These are phyloP conservation scores for Sebastes kiyomatsui DNA, from an alignment of 2,797 vertebrate species.

Conservation along the genomic window DNA sequence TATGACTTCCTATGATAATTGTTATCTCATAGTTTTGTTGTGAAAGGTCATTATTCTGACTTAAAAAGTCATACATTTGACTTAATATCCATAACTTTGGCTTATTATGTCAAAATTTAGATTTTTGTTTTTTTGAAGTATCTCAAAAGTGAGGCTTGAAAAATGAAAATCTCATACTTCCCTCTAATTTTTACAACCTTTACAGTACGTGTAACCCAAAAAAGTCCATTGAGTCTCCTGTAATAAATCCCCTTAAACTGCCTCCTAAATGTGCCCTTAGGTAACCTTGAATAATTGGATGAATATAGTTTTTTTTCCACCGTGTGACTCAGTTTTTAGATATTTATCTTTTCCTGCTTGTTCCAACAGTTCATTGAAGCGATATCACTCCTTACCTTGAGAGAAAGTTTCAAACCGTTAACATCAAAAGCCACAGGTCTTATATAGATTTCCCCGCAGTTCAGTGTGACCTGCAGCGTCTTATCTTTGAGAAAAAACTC, in stretches of 20 bases:
- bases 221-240: no score
- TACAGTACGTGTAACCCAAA: no score
- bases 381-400: neutral
- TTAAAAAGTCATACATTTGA: no score
- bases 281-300: neutral
- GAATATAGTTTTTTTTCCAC: neutral
- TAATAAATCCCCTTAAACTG: neutral
- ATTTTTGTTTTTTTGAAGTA: no score
- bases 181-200: fast-evolving
- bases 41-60: no score
- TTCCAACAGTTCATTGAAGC: neutral
- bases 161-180: fast-evolving
- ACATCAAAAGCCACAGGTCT: slow-evolving; percentile 7
- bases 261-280: neutral
- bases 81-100: no score
- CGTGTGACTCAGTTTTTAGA: neutral
- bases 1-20: no score
- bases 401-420: neutral
- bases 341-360: neutral
- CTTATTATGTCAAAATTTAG: no score
- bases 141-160: no score
- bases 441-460: neutral
- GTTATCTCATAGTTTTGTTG: no score
- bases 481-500: slow-evolving; percentile 7
- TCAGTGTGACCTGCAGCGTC: neutral